A percentile compares a stretch with the other conserved stretches of the same genome.
Evolutionary conservation across 2,113 vertebrate genomes (phyloP).

Genomic region (Suricata suricatta): DNA sequence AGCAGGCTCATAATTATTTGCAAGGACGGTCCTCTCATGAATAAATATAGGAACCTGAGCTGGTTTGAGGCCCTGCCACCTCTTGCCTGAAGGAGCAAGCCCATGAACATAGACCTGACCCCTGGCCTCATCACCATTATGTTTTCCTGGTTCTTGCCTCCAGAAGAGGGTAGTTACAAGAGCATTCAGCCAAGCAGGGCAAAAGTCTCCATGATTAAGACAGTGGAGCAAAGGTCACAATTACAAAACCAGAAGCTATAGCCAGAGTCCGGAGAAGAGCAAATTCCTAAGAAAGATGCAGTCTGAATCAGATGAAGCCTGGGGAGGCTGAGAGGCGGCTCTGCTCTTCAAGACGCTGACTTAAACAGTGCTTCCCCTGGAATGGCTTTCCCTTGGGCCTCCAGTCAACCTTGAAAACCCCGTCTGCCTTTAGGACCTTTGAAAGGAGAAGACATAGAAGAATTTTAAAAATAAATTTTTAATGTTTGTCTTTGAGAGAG

Average conservation of each 20-base stretch:
- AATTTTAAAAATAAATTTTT: too few species aligned
- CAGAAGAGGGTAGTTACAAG: slow-evolving; percentile 62
- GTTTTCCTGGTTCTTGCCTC: slow-evolving; percentile 17
- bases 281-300: slow-evolving; percentile 47
- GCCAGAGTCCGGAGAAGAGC: slow-evolving; percentile 28
- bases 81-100: background rate
- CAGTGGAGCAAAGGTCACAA: slow-evolving; percentile 68
- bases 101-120: background rate
- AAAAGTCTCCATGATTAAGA: slow-evolving; percentile 74
- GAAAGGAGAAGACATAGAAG: background rate
- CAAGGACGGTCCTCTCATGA: background rate
- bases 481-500: too few species aligned
- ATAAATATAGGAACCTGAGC: background rate
- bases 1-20: background rate
- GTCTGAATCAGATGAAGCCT: background rate
- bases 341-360: background rate
- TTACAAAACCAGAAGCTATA: background rate
- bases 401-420: background rate
- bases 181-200: slow-evolving; percentile 55
- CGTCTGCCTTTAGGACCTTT: background rate
- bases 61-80: background rate
- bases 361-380: background rate
- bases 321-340: background rate
- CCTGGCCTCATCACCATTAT: background rate
- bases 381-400: background rate